Evolutionary conservation across 2,113 vertebrate species (phyloP), one percentile per base, ranked within the genome.

Genomic region (Geococcyx californianus): DNA sequence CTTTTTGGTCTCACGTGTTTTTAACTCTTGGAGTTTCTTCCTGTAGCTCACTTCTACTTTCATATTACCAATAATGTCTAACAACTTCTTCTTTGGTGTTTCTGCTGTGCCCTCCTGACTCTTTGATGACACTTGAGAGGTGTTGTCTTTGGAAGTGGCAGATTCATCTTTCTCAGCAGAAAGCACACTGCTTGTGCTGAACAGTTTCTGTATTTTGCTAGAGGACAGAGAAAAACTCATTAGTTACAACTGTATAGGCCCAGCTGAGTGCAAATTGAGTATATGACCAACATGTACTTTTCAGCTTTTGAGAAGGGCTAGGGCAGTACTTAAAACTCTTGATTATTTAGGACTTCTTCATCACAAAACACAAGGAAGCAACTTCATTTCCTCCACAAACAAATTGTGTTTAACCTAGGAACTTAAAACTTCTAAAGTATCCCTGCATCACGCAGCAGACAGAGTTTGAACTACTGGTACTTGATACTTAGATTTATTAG

Each of bases 21-120:
- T 98, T 38, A 95, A 15, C 5, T 63, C 56, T 73, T 96, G 96
- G 10, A 98, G 89, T 49, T 96, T 98, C 63, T 90, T 98, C 93
- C 97, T 98, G 91, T 94, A 97, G 42, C 97, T 99, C 74, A 98
- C 96, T 75, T 99, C 98, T 52, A 99, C 98, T 87, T 98, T 99
- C 99, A 99, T 99, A 72, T 63, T 78, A 79, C 98, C 97, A 47
- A 99, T 98, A 51, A 99, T 92, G 23, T 97, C 94, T 64, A 99
- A 80, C 59, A 99, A 97, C 86, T 93, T 96, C 88, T 98, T 96
- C 90, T 99, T 99, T 5, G 92, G 45, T 34, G 89, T 91, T 74
- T 75, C 77, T 67, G 81, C 45, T 75, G 52, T 13, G n/a, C 21
- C 34, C 4, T 90, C 47, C 87, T 70, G 72, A 8, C 33, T 95